Evolutionary conservation across 2,888 invertebrate species (phyloP).

Genomic region (Macaria liturata): DNA sequence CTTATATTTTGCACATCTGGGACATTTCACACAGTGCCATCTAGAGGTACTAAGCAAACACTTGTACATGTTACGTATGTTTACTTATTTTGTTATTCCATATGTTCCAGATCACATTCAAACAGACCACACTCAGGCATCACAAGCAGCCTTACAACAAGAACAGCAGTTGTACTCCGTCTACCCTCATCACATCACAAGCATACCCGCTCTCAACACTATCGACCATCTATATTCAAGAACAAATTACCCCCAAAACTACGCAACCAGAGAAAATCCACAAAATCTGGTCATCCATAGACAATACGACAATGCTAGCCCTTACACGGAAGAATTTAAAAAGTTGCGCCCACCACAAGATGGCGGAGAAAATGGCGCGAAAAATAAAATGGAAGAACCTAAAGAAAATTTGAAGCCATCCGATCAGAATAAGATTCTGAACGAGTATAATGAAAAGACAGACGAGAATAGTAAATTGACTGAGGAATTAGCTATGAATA

Average conservation of each 20-base stretch:
- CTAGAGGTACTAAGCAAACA: too few species aligned
- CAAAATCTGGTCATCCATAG: slow-evolving; percentile 70
- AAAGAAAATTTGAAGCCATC: slow-evolving; percentile 73
- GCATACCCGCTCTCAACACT: slow-evolving; percentile 53
- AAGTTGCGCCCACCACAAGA: slow-evolving; percentile 48
- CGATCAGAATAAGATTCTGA: slow-evolving; percentile 61
- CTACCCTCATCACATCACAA: slow-evolving; percentile 55
- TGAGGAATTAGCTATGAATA: slow-evolving; percentile 60
- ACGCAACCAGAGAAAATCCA: slow-evolving; percentile 61
- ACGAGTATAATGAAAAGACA: slow-evolving; percentile 37
- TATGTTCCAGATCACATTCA: slow-evolving; percentile 61
- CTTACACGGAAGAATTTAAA: slow-evolving; percentile 61
- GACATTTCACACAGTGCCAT: too few species aligned
- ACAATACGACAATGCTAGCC: slow-evolving; percentile 63
- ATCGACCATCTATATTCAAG: slow-evolving; percentile 58
- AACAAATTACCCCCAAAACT: slow-evolving; percentile 59
- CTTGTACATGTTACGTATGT: too few species aligned
- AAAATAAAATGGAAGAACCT: slow-evolving; percentile 59
- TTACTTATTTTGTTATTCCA: slow-evolving; percentile 1
- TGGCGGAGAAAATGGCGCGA: slow-evolving; percentile 38
- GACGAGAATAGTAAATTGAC: slow-evolving; percentile 53
- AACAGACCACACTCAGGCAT: slow-evolving; percentile 42
- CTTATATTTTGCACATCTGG: too few species aligned
- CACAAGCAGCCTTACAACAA: slow-evolving; percentile 42
- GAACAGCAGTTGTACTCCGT: slow-evolving; percentile 58